phyloP scores from a whole-genome alignment of 1,140 invertebrate genomes.

The Mylabris phalerata region DNA sequence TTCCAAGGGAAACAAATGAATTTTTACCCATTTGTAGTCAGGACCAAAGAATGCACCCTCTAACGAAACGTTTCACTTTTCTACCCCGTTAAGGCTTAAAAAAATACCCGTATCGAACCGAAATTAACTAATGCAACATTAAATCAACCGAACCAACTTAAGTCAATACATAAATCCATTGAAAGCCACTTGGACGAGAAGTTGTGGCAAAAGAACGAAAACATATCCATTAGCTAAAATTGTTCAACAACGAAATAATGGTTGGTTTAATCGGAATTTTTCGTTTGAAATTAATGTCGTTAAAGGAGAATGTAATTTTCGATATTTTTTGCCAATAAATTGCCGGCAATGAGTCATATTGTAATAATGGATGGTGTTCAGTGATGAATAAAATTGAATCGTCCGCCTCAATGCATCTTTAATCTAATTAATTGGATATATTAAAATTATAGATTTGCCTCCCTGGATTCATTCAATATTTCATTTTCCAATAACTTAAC shows the following conservation, averaged over 20 bases:
- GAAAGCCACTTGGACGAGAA: conserved; percentile 21
- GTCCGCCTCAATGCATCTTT: conserved; percentile 13
- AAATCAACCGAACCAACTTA: conserved; percentile 24
- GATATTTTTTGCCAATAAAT: too few species aligned
- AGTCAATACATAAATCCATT: conserved; percentile 25
- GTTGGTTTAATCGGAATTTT: too few species aligned
- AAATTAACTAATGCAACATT: conserved; percentile 14
- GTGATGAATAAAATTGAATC: conserved; percentile 23
- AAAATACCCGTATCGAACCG: too few species aligned
- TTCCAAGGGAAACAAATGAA: conserved; percentile 28
- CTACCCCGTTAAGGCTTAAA: background rate
- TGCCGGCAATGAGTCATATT: conserved; percentile 1
- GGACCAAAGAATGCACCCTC: conserved; percentile 20
- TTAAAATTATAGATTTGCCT: conserved; percentile 8
- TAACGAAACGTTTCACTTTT: conserved; percentile 23
- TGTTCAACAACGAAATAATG: background rate
- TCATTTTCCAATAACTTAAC: conserved; percentile 7
- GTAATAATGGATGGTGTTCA: conserved; percentile 17
- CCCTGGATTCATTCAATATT: background rate
- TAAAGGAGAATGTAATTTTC: too few species aligned
- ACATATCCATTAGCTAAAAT: background rate
- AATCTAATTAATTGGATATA: conserved; percentile 25
- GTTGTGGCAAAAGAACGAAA: background rate
- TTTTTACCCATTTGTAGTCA: conserved; percentile 28
- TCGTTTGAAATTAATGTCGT: too few species aligned